Conservation (phyloP, 2,113 vertebrate genomes). For the Leucoraja erinaceus region DNA sequence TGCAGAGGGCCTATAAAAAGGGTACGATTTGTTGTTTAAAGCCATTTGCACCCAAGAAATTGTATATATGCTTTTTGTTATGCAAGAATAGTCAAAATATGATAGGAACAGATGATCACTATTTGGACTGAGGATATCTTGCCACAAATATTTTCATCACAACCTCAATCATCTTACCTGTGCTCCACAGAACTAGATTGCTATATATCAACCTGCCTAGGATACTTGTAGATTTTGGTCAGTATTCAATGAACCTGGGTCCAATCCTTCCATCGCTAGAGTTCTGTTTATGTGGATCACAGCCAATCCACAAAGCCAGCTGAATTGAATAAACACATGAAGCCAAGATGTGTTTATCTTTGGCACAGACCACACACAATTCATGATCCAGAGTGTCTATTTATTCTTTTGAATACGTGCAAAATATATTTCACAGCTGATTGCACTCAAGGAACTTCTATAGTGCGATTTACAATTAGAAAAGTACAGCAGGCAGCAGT, state of each 20-base stretch:
- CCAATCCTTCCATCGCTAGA: neutral
- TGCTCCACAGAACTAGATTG: neutral
- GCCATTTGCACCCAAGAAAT: neutral
- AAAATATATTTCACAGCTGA: constrained; percentile 13
- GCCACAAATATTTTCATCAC: neutral
- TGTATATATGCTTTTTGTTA: neutral
- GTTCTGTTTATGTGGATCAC: neutral
- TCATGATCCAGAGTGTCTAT: neutral
- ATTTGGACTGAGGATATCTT: neutral
- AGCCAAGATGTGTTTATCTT: constrained; percentile 27
- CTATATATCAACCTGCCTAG: neutral
- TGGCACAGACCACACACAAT: constrained; percentile 12
- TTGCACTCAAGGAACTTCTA: neutral
- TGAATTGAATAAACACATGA: constrained; percentile 22
- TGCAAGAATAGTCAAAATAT: neutral
- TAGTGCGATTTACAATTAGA: neutral
- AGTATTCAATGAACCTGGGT: neutral
- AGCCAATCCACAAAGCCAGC: neutral
- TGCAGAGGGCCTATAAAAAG: neutral
- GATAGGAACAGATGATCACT: neutral
- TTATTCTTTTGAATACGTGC: constrained; percentile 21
- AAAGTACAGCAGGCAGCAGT: neutral
- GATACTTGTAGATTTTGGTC: neutral
- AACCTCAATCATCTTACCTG: neutral
- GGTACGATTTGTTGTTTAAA: neutral